Base-by-base conservation (phyloP, 2,888 invertebrate species). In the Rutpela maculata region DNA sequence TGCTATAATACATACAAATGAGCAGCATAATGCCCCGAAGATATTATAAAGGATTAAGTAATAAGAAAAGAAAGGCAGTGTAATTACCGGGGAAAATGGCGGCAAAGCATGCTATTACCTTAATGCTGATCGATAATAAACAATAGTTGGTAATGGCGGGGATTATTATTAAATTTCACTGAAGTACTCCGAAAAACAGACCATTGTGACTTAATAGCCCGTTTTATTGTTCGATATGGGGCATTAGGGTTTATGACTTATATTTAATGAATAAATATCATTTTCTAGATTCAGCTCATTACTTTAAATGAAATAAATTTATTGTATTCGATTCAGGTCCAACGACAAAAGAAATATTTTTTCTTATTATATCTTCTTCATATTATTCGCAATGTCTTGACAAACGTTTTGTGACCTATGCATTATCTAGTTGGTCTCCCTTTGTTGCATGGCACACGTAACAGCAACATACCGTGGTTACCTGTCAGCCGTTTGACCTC, bases 21-120 rank as follows among this genome's bases (percentile, higher is more conserved):
- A 35, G 62, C 35, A 63, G n/a, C 15, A 11, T 50, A 50, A 50
- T 50, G n/a, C 50, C 50, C n/a, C 6, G 11, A 38, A 43, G 65
- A 18, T 66, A 66, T 18, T 38, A 66, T 66, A 66, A 66, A 18
- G 65, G 43, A 62, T 63, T 50, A 66, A 66, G 43, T 50, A 66
- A 50, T 66, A 66, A 50, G 19, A 19, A 19, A 66, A 15, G 43
- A 66, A 50, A 18, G 38, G 62, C 31, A 22, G 19, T 10, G 65
- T 66, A 19, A 66, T 66, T 66, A 66, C 65, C 19, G 18, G 22
- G 15, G 65, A 38, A 50, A 66, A 66, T 66, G 65, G 19, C 65
- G 43, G 43, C 38, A 18, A 18, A 12, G 38, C 65, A 65, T 17
- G 65, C 65, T n/a, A 50, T 38, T 12, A 10, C 17, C 15, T 66